Evolutionary conservation across 2,888 invertebrate species (phyloP).

Genomic region (Crioceris asparagi): DNA sequence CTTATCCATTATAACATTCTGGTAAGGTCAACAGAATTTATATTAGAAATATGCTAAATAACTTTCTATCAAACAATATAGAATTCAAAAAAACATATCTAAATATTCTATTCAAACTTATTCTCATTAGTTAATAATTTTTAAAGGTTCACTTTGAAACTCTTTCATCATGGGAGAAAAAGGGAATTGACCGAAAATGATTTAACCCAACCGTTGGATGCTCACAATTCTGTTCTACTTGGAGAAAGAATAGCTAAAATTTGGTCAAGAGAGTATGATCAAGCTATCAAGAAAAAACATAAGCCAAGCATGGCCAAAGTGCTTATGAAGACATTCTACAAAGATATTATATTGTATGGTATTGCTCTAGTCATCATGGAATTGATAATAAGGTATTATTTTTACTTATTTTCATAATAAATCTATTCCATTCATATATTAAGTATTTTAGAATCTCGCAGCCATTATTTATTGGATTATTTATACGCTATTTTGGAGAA

Average conservation of each 20-base stretch:
- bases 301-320: constrained; percentile 49
- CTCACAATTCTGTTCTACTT: constrained; percentile 48
- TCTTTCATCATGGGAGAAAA: constrained; percentile 28
- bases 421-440: not conserved
- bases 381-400: constrained; percentile 33
- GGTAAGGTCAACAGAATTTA: constrained; percentile 16
- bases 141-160: constrained; percentile 27
- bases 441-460: constrained; percentile 39
- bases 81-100: too few relatives aligned
- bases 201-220: constrained; percentile 52
- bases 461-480: constrained; percentile 43
- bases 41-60: constrained; percentile 1
- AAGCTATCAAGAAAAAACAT: constrained; percentile 35
- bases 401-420: not conserved
- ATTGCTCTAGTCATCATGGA: constrained; percentile 44
- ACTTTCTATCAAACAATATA: too few relatives aligned
- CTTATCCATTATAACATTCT: constrained; percentile 28
- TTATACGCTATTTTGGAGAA: constrained; percentile 44
- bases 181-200: constrained; percentile 39
- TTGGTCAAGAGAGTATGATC: constrained; percentile 48
- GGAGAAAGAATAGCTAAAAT: constrained; percentile 50
- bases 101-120: too few relatives aligned
- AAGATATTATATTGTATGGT: constrained; percentile 46
- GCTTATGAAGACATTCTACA: constrained; percentile 46
- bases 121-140: constrained; percentile 3